Percentiles rank a stretch among this genome's conserved stretches.
Conservation (phyloP, 35 echinoderm and acorn worm genomes). For the Heliocidaris tuberculata region DNA sequence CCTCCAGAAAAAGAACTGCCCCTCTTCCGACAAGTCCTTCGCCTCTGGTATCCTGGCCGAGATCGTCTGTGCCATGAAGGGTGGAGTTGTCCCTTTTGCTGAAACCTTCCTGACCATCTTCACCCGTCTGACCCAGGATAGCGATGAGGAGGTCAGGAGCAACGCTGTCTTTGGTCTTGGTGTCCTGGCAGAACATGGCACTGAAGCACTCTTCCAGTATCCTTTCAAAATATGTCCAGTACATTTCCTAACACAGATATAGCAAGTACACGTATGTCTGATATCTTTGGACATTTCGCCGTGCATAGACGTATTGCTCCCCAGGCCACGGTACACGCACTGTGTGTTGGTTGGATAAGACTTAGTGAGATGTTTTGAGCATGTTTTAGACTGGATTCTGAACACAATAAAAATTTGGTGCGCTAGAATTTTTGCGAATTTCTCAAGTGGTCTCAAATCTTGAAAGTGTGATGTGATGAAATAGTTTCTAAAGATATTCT, state of each 20-base stretch:
- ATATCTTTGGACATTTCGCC: not conserved
- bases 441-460: too few species aligned
- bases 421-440: too few species aligned
- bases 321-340: too few species aligned
- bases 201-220: slow-evolving; percentile 74
- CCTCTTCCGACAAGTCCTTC: slow-evolving; percentile 90
- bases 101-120: slow-evolving; percentile 80
- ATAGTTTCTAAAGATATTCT: too few species aligned
- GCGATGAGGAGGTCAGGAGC: slow-evolving; percentile 88
- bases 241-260: not conserved
- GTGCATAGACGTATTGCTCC: not conserved
- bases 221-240: slow-evolving; percentile 30
- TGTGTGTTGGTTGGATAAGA: too few species aligned
- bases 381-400: too few species aligned
- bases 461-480: too few species aligned
- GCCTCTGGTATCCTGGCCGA: slow-evolving; percentile 82
- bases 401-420: too few species aligned
- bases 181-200: slow-evolving; percentile 78
- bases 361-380: too few species aligned
- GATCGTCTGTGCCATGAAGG: slow-evolving; percentile 79
- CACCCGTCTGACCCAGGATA: slow-evolving; percentile 63
- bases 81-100: slow-evolving; percentile 62
- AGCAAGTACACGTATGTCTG: not conserved
- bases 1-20: slow-evolving; percentile 78
- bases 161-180: slow-evolving; percentile 92